A percentile compares a stretch with the other conserved stretches of the same genome.
phyloP scores from a whole-genome alignment of 2,888 invertebrate genomes.

The Eristalis tenax region DNA sequence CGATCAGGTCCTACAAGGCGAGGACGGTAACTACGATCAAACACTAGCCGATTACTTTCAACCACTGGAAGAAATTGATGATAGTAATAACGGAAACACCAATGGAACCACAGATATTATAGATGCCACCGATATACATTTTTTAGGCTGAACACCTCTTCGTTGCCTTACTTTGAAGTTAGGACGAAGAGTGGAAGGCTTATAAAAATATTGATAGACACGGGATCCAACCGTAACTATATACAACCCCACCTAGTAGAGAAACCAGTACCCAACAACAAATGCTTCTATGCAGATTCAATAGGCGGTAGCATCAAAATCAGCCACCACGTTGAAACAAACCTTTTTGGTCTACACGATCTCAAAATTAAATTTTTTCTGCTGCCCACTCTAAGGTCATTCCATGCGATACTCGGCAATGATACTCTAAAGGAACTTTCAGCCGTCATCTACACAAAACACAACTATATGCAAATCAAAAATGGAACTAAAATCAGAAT shows the following conservation, averaged over 20 bases:
- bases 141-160: slow-evolving; percentile 9
- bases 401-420: background rate
- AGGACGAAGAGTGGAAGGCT: background rate
- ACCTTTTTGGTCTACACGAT: background rate
- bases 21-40: slow-evolving; percentile 4
- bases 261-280: background rate
- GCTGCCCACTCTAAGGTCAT: background rate
- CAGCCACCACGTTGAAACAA: background rate
- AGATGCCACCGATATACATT: background rate
- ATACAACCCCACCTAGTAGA: background rate
- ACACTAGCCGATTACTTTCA: too few relatives aligned
- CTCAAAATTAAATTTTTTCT: background rate
- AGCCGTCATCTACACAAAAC: background rate
- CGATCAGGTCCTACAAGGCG: too few relatives aligned
- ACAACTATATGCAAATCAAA: background rate
- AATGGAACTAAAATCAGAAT: background rate
- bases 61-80: background rate
- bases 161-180: background rate
- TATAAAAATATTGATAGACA: background rate
- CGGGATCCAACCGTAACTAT: background rate
- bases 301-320: slow-evolving; percentile 4
- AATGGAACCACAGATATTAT: background rate
- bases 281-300: background rate
- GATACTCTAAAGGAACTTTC: background rate
- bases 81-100: background rate